Evolutionary conservation across 2,113 vertebrate genomes (phyloP).

Genomic region (Nibea coibor): DNA sequence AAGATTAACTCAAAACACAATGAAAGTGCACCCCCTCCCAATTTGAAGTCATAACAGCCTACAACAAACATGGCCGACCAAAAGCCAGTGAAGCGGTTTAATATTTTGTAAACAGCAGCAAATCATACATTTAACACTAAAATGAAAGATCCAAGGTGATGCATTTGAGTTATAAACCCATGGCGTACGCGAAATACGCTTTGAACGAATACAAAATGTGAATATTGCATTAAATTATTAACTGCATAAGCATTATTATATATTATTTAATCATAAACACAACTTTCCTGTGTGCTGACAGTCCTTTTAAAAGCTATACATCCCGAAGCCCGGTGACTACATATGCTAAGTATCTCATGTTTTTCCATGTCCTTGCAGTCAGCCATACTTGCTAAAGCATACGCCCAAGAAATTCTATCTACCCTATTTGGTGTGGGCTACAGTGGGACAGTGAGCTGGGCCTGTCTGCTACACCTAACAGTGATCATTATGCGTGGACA

Average conservation of each 20-base stretch:
- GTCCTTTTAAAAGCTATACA: not conserved
- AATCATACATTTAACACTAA: not conserved
- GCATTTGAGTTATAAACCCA: not conserved
- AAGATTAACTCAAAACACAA: not conserved
- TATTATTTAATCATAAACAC: not conserved
- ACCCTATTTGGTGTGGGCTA: slow-evolving; percentile 60
- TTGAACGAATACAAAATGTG: not conserved
- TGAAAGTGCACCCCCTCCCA: slow-evolving; percentile 16
- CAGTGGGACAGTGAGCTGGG: slow-evolving; percentile 56
- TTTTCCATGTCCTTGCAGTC: slow-evolving; percentile 75
- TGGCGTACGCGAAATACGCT: not conserved
- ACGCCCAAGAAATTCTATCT: slow-evolving; percentile 85
- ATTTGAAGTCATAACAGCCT: slow-evolving; percentile 41
- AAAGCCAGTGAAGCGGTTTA: slow-evolving; percentile 14
- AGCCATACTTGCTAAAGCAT: slow-evolving; percentile 80
- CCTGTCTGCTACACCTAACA: slow-evolving; percentile 36
- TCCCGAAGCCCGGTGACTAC: slow-evolving; percentile 24
- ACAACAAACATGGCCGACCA: slow-evolving; percentile 70
- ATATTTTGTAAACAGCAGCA: slow-evolving; percentile 55
- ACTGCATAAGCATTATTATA: not conserved
- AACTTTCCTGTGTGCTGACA: slow-evolving; percentile 11
- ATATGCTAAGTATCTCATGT: slow-evolving; percentile 53
- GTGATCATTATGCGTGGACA: slow-evolving; percentile 10
- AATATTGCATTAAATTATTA: not conserved
- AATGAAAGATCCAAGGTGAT: not conserved